A percentile compares a stretch with the other conserved stretches of the same genome.
phyloP scores from a whole-genome alignment of 2,113 vertebrate genomes.

The Colius striatus region DNA sequence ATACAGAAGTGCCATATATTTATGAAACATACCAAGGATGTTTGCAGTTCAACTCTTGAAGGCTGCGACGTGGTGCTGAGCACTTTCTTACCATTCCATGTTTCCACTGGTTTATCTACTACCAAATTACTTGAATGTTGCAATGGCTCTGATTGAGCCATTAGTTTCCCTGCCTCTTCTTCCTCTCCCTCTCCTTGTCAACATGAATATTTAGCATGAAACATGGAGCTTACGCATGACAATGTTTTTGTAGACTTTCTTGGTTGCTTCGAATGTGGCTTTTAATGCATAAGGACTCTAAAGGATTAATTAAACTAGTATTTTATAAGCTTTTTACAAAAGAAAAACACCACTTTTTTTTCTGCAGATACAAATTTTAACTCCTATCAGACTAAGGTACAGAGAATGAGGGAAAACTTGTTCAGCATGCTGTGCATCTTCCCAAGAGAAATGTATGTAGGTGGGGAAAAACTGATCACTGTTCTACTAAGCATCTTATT shows the following conservation, averaged over 20 bases:
- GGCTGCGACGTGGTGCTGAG: conserved; percentile 50
- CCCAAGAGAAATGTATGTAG: conserved; percentile 6
- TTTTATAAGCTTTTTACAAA: conserved; percentile 67
- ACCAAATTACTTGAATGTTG: conserved; percentile 67
- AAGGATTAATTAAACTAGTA: conserved; percentile 34
- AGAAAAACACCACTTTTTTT: neutral
- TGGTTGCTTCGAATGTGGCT: conserved; percentile 48
- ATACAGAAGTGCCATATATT: conserved; percentile 74
- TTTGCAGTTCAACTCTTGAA: conserved; percentile 55
- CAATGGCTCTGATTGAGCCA: conserved; percentile 59
- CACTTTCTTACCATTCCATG: conserved; percentile 68
- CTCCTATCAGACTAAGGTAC: conserved; percentile 9
- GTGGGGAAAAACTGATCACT: neutral
- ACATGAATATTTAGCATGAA: conserved; percentile 53
- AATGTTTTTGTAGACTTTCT: conserved; percentile 40
- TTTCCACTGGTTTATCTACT: conserved; percentile 57
- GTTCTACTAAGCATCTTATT: conserved; percentile 11
- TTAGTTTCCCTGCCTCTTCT: conserved; percentile 15
- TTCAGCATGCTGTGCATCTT: conserved; percentile 13
- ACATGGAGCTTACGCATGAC: conserved; percentile 51
- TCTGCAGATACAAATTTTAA: conserved; percentile 51
- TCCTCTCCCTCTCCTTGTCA: conserved; percentile 5
- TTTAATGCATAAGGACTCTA: conserved; percentile 58
- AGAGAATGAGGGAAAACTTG: conserved; percentile 15
- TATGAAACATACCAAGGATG: conserved; percentile 71